Evolutionary conservation across 2,888 invertebrate species (phyloP), one percentile per base, ranked within the genome.

Genomic region (Stratiomys singularior): DNA sequence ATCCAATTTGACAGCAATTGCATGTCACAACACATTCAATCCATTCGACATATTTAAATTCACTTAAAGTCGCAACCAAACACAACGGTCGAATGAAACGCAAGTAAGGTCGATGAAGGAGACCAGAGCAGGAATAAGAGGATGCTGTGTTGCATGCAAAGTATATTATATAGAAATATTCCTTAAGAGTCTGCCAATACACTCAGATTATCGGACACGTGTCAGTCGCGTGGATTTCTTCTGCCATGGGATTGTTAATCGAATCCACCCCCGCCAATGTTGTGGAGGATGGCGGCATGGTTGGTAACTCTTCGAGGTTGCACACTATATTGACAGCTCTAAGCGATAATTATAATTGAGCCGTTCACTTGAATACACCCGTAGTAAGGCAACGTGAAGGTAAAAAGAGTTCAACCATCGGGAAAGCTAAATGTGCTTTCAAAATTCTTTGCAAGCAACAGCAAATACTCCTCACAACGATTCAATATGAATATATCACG

Each of bases 311-410:
- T 77, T 56, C 64, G 66, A 76, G 76, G 76, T 64, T 64, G 27
- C 63, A 64, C 64, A 77, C 77, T 77, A 74, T 74, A 74, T 74
- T 58, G 66, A 67, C 77, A 66, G 77, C 67, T 67, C 52, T 30
- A 52, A 79, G 81, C 74, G 81, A 81, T 81, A 81, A 81, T 81
- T 81, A 81, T 81, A 81, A 81, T 81, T 81, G 81, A 81, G 80
- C 80, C 78, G 78, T 77, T 81, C 78, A 80, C 52, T 67, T 78
- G 56, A 78, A 74, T 80, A 74, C 37, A 37, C 9, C 37, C 37
- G 37, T 37, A 9, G 37, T 9, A 37, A 37, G 3, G 9, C 37
- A 37, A 37, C 9, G 37, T 5, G 9, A 5, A 37, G 37, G 37
- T 37, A 37, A 37, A 37, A 37, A 37, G 37, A 5, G 37, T 37